Evolutionary conservation across 2,888 invertebrate genomes (phyloP).

Genomic region (Ligdia adustata): DNA sequence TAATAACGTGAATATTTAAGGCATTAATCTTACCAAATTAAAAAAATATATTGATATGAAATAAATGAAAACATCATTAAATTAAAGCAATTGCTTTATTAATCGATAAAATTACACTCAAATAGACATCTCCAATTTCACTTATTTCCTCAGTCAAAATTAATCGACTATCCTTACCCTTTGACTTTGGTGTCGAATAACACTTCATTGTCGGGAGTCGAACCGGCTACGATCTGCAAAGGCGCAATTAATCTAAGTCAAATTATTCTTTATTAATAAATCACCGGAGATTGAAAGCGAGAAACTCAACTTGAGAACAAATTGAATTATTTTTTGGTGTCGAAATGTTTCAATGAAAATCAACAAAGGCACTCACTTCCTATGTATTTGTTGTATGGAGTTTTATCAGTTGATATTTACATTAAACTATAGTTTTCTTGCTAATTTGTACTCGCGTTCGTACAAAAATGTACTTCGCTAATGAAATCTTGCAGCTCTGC

Average conservation of each 20-base stretch:
- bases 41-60: too few species aligned
- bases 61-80: too few species aligned
- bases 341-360: slow-evolving; percentile 12
- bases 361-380: neutral
- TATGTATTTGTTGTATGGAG: too few species aligned
- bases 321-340: slow-evolving; percentile 16
- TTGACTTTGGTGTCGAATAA: slow-evolving; percentile 16
- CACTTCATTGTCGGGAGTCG: slow-evolving; percentile 2
- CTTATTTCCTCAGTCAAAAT: neutral
- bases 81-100: too few species aligned
- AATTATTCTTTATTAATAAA: slow-evolving; percentile 67
- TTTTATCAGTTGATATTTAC: neutral
- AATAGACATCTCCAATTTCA: neutral
- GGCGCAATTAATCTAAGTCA: slow-evolving; percentile 62
- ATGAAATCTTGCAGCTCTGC: slow-evolving; percentile 20
- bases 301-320: too few species aligned
- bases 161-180: neutral
- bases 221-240: slow-evolving; percentile 18
- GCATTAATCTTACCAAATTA: neutral
- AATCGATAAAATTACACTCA: neutral
- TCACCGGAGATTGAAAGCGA: slow-evolving; percentile 36
- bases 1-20: too few species aligned
- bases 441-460: slow-evolving; percentile 8
- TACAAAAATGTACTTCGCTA: slow-evolving; percentile 19
- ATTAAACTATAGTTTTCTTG: neutral